Evolutionary conservation across 2,113 vertebrate genomes (phyloP), one percentile per base, ranked within the genome.

Genomic region (Hyperopisus bebe): DNA sequence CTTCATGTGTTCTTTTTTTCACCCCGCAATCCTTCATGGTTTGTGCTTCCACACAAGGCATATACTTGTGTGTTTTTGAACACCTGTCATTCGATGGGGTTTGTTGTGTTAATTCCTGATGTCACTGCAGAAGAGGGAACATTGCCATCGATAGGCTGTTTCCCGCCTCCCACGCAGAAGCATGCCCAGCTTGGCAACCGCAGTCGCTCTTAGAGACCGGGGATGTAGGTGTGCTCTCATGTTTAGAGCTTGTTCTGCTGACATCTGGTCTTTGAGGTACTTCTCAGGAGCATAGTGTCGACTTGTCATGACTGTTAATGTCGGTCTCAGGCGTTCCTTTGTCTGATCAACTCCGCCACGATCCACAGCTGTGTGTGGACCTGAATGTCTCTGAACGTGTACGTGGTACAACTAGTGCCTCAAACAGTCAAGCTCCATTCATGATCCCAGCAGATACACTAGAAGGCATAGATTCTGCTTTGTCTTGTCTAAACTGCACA

Each of bases 181-280:
- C 86, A 88, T 91, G 62, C 88, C 91, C 92, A 92, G 88, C 94
- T 89, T 93, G 91, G 92, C 93, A 95, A 94, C 93, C 1, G 62
- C 86, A 87, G 91, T 93, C 93, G 93, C 92, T 94, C 90, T 86
- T 93, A 91, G 94, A 93, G 94, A 95, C 94, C 10, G n/a, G 47
- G 17, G 42, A 70, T 39, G 88, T 51, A 48, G 88, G 5, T 17
- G 24, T 51, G 44, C 31, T 39, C 88, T 21, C 6, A 3, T 47
- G 46, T 11, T 19, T 17, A 11, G 17, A 44, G 24, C 31, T 86
- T 15, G 13, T 47, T 47, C 48, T 21, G 47, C n/a, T 85, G 46
- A 46, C 82, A 48, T 85, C 44, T n/a, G 82, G 46, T 85, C 24
- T 85, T 39, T 85, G 82, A 47, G 74, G 31, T 42, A 8, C 35